These are phyloP conservation scores for Drosophila pruinosa DNA, from an alignment of 1,140 invertebrate species.

Conservation along the genomic window DNA sequence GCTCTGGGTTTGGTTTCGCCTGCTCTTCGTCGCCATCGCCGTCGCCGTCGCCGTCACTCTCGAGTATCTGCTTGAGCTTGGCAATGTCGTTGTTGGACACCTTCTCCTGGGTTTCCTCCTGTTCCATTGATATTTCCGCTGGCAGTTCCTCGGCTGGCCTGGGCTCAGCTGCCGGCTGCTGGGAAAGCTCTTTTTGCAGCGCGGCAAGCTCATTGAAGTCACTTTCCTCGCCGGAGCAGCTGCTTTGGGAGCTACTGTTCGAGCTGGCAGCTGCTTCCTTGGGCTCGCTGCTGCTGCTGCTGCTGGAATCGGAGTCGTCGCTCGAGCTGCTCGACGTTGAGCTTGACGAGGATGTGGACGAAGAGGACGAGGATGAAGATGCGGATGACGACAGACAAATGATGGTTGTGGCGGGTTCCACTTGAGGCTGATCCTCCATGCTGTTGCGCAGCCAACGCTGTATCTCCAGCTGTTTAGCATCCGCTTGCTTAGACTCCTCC, in stretches of 20 bases:
- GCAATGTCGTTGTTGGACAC: conserved; percentile 67
- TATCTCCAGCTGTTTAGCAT: conserved; percentile 58
- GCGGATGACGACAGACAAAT: conserved; percentile 33
- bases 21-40: conserved; percentile 7
- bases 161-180: conserved; percentile 19
- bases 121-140: background rate
- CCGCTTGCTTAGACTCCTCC: background rate
- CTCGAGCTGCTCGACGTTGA: conserved; percentile 46
- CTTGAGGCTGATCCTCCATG: conserved; percentile 9
- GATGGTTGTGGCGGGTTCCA: background rate
- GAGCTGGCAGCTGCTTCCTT: background rate
- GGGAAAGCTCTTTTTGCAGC: conserved; percentile 68
- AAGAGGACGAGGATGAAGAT: conserved; percentile 13
- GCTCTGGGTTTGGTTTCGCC: background rate
- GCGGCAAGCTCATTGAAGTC: conserved; percentile 72
- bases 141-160: background rate
- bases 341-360: conserved; percentile 40
- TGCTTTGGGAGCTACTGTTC: conserved; percentile 34
- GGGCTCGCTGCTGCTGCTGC: conserved; percentile 33
- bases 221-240: conserved; percentile 43
- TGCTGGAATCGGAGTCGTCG: conserved; percentile 21
- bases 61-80: conserved; percentile 45
- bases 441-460: conserved; percentile 55
- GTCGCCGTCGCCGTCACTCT: conserved; percentile 16
- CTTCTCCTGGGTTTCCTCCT: background rate